Evolutionary conservation across 2,113 vertebrate species (phyloP).

Genomic region (Calypte anna): DNA sequence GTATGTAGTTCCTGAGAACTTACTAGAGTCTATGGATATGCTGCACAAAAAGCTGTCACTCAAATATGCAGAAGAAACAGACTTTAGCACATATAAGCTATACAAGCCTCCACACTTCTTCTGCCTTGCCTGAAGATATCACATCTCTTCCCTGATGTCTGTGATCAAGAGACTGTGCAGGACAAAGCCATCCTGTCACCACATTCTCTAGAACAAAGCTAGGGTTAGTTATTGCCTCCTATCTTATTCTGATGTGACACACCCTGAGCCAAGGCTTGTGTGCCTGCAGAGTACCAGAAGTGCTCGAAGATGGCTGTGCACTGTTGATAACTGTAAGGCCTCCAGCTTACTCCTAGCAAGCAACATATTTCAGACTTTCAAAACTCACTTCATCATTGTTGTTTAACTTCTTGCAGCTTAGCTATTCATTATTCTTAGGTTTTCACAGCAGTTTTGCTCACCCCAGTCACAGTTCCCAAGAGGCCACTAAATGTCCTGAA

Average conservation of each 20-base stretch:
- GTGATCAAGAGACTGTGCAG: background rate
- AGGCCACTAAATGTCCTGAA: background rate
- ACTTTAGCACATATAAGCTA: background rate
- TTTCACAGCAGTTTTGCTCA: background rate
- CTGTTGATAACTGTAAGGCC: background rate
- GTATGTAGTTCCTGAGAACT: background rate
- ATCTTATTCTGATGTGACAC: background rate
- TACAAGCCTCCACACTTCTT: background rate
- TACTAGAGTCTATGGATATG: background rate
- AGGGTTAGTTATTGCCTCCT: background rate
- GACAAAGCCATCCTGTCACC: background rate
- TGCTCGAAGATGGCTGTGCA: background rate
- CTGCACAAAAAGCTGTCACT: background rate
- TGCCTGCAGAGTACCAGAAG: background rate
- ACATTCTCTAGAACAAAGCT: background rate
- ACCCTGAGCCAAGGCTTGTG: background rate
- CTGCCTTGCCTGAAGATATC: background rate
- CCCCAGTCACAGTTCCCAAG: background rate
- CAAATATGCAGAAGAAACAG: background rate
- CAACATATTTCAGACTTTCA: background rate
- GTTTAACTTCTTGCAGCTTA: background rate
- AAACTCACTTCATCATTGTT: background rate
- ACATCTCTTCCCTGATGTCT: background rate
- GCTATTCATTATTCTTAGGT: background rate
- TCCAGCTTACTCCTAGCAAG: background rate